These are phyloP conservation scores for Macropis europaea DNA, from an alignment of 2,888 invertebrate species.

Conservation along the genomic window DNA sequence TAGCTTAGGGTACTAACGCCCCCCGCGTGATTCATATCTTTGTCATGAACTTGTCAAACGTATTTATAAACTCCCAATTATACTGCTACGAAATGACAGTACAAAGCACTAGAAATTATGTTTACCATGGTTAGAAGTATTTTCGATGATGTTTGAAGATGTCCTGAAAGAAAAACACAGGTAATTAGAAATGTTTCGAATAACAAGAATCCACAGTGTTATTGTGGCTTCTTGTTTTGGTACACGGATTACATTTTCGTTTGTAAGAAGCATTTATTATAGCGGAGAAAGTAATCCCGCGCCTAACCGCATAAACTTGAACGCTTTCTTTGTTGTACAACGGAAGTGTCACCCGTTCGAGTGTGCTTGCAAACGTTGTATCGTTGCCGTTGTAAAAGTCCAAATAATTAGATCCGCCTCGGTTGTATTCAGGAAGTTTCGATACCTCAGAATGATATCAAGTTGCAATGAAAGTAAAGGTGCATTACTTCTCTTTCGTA, in stretches of 20 bases:
- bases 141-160: too few species aligned
- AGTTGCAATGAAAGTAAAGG: slow-evolving; percentile 13
- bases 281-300: slow-evolving; percentile 25
- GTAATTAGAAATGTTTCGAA: too few species aligned
- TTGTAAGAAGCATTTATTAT: neutral
- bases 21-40: too few species aligned
- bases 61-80: too few species aligned
- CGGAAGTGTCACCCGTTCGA: neutral
- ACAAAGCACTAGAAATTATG: too few species aligned
- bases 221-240: too few species aligned
- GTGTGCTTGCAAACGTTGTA: neutral
- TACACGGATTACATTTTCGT: neutral
- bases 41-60: too few species aligned
- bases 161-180: too few species aligned
- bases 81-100: too few species aligned
- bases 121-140: too few species aligned
- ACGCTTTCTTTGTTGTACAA: slow-evolving; percentile 29
- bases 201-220: neutral
- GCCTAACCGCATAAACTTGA: slow-evolving; percentile 16
- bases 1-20: too few species aligned
- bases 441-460: slow-evolving; percentile 12
- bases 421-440: slow-evolving; percentile 18
- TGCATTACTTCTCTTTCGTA: neutral
- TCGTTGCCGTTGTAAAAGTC: neutral
- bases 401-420: slow-evolving; percentile 4